Conservation (phyloP, 2,113 vertebrate species). For the Thinocorus orbignyianus region DNA sequence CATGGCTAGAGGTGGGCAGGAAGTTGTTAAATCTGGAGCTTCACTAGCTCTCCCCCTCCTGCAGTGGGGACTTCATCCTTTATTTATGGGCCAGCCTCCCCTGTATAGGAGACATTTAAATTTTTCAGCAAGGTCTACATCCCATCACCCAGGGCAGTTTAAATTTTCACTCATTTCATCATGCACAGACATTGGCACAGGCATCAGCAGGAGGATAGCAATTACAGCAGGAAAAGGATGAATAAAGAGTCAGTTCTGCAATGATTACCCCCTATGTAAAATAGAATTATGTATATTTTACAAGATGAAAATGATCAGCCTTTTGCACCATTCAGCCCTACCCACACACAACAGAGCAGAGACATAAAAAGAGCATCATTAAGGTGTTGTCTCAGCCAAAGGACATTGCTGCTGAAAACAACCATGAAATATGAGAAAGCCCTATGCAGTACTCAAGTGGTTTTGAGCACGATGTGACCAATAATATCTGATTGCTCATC, state of each 20-base stretch:
- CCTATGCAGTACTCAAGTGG: neutral
- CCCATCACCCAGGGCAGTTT: constrained; percentile 40
- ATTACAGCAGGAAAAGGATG: constrained; percentile 36
- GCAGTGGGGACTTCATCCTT: constrained; percentile 41
- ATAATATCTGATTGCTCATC: fast-evolving
- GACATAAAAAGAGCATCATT: neutral
- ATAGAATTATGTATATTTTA: neutral
- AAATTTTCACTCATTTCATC: constrained; percentile 51
- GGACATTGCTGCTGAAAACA: neutral
- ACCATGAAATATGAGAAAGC: neutral
- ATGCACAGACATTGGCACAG: neutral
- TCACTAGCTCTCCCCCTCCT: neutral
- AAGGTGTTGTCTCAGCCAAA: neutral
- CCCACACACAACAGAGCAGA: neutral
- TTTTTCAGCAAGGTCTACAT: constrained; percentile 61
- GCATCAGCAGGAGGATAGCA: constrained; percentile 7
- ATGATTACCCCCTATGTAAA: neutral
- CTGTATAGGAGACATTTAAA: constrained; percentile 42
- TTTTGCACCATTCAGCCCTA: neutral
- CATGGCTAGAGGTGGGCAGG: neutral
- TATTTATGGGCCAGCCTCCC: constrained; percentile 54
- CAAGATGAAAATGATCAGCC: neutral
- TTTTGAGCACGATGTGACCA: neutral
- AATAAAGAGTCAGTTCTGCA: neutral
- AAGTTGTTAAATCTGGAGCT: constrained; percentile 24